Evolutionary conservation across 1,140 invertebrate species (phyloP), one percentile per base, ranked within the genome.

Genomic region (Brachionus sp.): DNA sequence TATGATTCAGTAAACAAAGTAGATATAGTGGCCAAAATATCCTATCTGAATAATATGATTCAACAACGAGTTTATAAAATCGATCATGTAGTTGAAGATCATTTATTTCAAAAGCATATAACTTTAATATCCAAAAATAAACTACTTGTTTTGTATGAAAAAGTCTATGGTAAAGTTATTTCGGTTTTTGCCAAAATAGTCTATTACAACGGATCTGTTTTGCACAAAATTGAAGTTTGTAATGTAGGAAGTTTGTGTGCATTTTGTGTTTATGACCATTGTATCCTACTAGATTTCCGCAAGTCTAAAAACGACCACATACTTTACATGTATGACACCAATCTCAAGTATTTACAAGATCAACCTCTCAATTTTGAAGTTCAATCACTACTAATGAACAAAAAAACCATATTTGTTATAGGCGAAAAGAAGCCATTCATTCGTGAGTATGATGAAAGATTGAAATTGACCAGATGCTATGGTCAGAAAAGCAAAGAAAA

Each of bases 101-200:
- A 70, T 70, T n/a, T 70, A 16, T 39, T 39, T 39, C 33, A 35
- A 39, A 70, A 70, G 19, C 37, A 37, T 9, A 70, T 70, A 6
- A 39, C 33, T 19, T 19, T 70, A 19, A 70, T 70, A 70, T 70
- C 66, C 12, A 70, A 70, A 70, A 70, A 70, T 70, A 70, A 70
- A 33, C 33, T 70, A 16, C 16, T 70, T 2, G 16, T 70, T 37
- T 9, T 70, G 4, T 70, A 70, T 16, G 66, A 70, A 70, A 70
- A 70, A 42, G 35, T 70, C 35, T 70, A 70, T 23, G 66, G 66
- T 70, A 70, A 70, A 70, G 66, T 70, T 1, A 70, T 70, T 16
- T 70, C 66, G 37, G 35, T 70, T 16, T 70, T 70, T 39, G 66
- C 37, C 35, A 70, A 70, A 70, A 39, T 70, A 37, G 66, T 70